phyloP scores from a whole-genome alignment of 2,888 invertebrate genomes.

The Andrena bucephala region DNA sequence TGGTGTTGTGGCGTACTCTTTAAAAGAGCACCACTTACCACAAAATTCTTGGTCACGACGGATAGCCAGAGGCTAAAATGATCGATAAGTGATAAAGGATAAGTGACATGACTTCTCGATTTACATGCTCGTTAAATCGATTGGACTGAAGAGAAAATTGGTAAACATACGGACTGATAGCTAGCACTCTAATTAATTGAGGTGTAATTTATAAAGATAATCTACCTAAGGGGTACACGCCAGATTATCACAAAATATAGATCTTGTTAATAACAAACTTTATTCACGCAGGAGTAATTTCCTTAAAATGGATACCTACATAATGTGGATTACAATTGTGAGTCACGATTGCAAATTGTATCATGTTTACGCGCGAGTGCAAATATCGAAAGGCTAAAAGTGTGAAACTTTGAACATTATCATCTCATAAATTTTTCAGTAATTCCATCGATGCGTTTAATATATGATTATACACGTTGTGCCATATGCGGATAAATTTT shows the following conservation, averaged over 20 bases:
- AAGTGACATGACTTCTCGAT: constrained; percentile 36
- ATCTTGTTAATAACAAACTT: neutral
- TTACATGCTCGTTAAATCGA: constrained; percentile 46
- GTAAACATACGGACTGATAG: neutral
- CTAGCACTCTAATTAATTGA: constrained; percentile 41
- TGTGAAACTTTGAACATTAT: too few relatives aligned
- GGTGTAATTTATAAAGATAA: neutral
- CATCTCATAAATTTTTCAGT: too few relatives aligned
- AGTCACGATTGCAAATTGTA: too few relatives aligned
- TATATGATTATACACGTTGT: too few relatives aligned
- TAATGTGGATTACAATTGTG: too few relatives aligned
- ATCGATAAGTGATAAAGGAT: constrained; percentile 54
- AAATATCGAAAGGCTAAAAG: too few relatives aligned
- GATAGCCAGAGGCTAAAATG: constrained; percentile 2
- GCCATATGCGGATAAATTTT: too few relatives aligned
- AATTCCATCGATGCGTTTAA: too few relatives aligned
- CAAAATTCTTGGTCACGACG: constrained; percentile 14
- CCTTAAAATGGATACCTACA: too few relatives aligned
- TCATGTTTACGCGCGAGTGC: too few relatives aligned
- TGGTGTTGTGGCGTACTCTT: neutral
- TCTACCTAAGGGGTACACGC: neutral
- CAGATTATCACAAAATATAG: neutral
- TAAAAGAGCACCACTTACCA: neutral
- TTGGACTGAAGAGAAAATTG: constrained; percentile 6
- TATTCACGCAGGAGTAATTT: neutral